Conservation (phyloP, 2,888 invertebrate species). For the Cryptus armator region DNA sequence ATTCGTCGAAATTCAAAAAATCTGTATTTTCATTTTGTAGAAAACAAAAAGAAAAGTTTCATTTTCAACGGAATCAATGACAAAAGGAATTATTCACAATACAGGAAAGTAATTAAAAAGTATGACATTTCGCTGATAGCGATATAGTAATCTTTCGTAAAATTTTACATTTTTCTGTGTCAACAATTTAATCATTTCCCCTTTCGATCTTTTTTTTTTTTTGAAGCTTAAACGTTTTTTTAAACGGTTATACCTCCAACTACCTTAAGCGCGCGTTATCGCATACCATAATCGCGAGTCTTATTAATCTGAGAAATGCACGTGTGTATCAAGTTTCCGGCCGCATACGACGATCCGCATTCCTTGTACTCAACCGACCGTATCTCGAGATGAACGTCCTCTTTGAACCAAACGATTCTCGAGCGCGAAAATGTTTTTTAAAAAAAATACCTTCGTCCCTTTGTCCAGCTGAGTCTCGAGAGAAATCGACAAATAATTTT, state of each 20-base stretch:
- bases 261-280: constrained; percentile 42
- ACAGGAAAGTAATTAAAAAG: constrained; percentile 46
- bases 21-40: too few relatives aligned
- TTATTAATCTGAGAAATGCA: constrained; percentile 40
- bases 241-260: constrained; percentile 33
- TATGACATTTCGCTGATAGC: background rate
- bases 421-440: background rate
- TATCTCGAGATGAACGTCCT: constrained; percentile 40
- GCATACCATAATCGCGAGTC: constrained; percentile 27
- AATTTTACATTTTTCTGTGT: background rate
- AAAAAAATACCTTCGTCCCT: background rate
- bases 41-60: constrained; percentile 20
- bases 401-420: background rate
- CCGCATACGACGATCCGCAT: too few relatives aligned
- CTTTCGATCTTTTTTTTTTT: background rate
- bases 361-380: constrained; percentile 9
- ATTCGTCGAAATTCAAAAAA: background rate
- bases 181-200: background rate
- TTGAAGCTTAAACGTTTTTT: background rate
- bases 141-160: background rate
- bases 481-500: constrained; percentile 29
- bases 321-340: constrained; percentile 51
- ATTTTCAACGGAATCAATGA: constrained; percentile 8
- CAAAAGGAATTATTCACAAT: constrained; percentile 59
- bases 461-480: background rate